These are phyloP conservation scores for Drosophila tsacasi DNA, from an alignment of 1,140 invertebrate species.

Conservation along the genomic window DNA sequence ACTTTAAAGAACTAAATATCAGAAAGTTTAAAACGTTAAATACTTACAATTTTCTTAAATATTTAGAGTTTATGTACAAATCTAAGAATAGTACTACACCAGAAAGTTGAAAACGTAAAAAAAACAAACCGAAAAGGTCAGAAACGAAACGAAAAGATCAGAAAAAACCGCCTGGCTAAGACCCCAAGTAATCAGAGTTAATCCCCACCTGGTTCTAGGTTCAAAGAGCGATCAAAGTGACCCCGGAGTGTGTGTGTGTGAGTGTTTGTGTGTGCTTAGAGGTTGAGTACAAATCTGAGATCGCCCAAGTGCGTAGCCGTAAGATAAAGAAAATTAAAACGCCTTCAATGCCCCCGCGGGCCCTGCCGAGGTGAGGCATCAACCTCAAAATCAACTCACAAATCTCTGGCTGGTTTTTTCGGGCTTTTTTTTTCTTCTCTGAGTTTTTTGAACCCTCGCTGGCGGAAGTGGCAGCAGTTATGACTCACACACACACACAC, in stretches of 20 bases:
- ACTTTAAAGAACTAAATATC: neutral
- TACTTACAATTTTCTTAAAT: neutral
- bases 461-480: slow-evolving; percentile 44
- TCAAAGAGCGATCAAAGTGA: slow-evolving; percentile 28
- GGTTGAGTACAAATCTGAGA: slow-evolving; percentile 21
- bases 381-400: slow-evolving; percentile 38
- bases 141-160: neutral
- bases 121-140: neutral
- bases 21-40: too few relatives aligned
- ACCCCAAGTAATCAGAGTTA: slow-evolving; percentile 1
- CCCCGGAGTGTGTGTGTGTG: neutral
- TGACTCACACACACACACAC: slow-evolving; percentile 30
- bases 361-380: slow-evolving; percentile 18
- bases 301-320: slow-evolving; percentile 4
- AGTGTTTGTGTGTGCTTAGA: neutral
- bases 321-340: slow-evolving; percentile 32
- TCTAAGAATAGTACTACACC: neutral
- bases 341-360: slow-evolving; percentile 21
- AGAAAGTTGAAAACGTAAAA: neutral
- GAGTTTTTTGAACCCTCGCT: slow-evolving; percentile 47
- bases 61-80: neutral
- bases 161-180: neutral
- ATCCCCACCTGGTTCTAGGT: neutral
- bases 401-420: slow-evolving; percentile 28
- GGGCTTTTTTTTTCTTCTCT: neutral